phyloP scores from a whole-genome alignment of 2,797 vertebrate genomes.

The Anniella stebbinsi region DNA sequence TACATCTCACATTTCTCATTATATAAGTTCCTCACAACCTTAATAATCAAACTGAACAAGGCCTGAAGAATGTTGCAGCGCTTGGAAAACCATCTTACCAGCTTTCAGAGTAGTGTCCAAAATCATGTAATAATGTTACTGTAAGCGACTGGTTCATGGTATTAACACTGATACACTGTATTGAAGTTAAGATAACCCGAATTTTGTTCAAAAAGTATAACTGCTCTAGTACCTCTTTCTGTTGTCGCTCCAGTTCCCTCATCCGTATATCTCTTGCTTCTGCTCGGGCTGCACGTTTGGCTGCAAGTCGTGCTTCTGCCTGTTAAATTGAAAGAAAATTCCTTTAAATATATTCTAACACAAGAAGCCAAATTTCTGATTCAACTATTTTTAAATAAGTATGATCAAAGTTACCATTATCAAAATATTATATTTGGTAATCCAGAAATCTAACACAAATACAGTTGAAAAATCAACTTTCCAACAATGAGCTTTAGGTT shows the following conservation, averaged over 20 bases:
- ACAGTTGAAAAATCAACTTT: background rate
- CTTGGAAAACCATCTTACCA: background rate
- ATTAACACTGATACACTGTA: conserved; percentile 17
- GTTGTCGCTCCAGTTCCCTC: conserved; percentile 95
- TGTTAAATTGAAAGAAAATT: conserved; percentile 70
- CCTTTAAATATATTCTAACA: background rate
- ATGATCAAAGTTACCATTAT: background rate
- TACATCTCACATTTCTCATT: background rate
- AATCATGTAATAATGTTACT: background rate
- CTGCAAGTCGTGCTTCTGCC: conserved; percentile 97
- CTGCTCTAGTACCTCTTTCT: conserved; percentile 90
- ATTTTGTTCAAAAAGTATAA: conserved; percentile 9
- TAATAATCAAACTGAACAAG: background rate
- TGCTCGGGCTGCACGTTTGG: conserved; percentile 95
- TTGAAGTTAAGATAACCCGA: background rate
- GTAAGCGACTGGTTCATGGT: background rate
- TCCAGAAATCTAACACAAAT: background rate
- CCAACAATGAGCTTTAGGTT: background rate
- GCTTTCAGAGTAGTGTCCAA: background rate
- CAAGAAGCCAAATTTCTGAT: background rate
- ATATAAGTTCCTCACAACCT: background rate
- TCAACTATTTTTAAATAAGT: background rate
- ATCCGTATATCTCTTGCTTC: conserved; percentile 98
- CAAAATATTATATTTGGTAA: background rate
- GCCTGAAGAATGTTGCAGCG: background rate